Evolutionary conservation across 2,113 vertebrate species (phyloP).

Genomic region (Dendrocopos noguchii): DNA sequence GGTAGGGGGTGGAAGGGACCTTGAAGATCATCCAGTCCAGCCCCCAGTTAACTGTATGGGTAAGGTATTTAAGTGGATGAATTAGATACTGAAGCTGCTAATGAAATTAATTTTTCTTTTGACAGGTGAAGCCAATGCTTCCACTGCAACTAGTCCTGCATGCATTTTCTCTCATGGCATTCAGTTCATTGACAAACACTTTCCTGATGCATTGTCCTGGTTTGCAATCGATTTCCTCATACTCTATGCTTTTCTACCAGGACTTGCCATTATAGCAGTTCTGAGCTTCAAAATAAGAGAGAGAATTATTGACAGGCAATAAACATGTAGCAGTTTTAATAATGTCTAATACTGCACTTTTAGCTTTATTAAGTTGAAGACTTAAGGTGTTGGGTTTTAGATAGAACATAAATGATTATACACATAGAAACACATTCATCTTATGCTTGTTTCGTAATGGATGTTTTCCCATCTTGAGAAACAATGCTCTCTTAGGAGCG

Average conservation of each 20-base stretch:
- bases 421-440: neutral
- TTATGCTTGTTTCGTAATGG: neutral
- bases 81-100: neutral
- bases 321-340: neutral
- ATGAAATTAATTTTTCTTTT: neutral
- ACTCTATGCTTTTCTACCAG: constrained; percentile 90
- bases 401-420: neutral
- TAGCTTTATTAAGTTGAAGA: neutral
- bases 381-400: neutral
- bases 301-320: constrained; percentile 76
- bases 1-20: too few relatives aligned
- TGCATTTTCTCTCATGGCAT: constrained; percentile 81
- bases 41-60: too few relatives aligned
- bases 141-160: constrained; percentile 2
- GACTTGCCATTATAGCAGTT: constrained; percentile 82
- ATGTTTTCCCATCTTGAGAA: neutral
- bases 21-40: too few relatives aligned
- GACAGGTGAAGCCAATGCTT: constrained; percentile 63
- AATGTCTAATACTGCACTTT: neutral
- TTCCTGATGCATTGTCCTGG: constrained; percentile 81
- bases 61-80: neutral
- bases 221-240: constrained; percentile 86
- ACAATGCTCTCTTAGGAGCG: neutral
- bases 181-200: constrained; percentile 84
- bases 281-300: constrained; percentile 91